Conservation (phyloP, 2,888 invertebrate species). For the Lordiphosa andalusiaca region DNA sequence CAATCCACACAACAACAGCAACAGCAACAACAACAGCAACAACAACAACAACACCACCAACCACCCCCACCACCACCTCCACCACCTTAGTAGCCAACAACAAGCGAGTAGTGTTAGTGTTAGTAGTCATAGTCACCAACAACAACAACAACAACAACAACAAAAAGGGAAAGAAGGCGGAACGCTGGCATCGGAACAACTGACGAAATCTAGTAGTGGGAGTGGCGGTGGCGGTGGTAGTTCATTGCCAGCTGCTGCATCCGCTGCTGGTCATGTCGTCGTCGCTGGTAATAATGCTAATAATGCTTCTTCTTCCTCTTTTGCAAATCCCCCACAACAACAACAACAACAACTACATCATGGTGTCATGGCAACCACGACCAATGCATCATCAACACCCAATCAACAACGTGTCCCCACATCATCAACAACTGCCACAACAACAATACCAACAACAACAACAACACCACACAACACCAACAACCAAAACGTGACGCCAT, state of each 20-base stretch:
- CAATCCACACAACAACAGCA: constrained; percentile 43
- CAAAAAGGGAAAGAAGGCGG: constrained; percentile 80
- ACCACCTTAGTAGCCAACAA: constrained; percentile 28
- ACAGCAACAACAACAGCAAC: constrained; percentile 19
- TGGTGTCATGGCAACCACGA: constrained; percentile 75
- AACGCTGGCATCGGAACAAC: constrained; percentile 72
- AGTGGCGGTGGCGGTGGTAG: constrained; percentile 76
- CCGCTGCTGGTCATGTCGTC: constrained; percentile 79
- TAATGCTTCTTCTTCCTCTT: constrained; percentile 84
- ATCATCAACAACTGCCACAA: no score
- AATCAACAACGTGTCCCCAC: constrained; percentile 58
- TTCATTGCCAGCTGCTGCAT: constrained; percentile 76
- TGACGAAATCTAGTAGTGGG: constrained; percentile 79
- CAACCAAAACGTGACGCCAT: constrained; percentile 57
- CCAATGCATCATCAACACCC: constrained; percentile 49
- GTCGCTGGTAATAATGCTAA: constrained; percentile 83
- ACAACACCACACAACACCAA: constrained; percentile 68
- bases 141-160: constrained; percentile 65
- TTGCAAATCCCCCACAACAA: constrained; percentile 81
- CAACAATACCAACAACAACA: constrained; percentile 58
- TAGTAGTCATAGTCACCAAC: constrained; percentile 55
- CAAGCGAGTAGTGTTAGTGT: constrained; percentile 69
- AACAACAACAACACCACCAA: constrained; percentile 25
- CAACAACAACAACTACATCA: constrained; percentile 61
- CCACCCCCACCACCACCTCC: constrained; percentile 14